Conservation (phyloP, 2,888 invertebrate species). For the Zaprionus bogoriensis region DNA sequence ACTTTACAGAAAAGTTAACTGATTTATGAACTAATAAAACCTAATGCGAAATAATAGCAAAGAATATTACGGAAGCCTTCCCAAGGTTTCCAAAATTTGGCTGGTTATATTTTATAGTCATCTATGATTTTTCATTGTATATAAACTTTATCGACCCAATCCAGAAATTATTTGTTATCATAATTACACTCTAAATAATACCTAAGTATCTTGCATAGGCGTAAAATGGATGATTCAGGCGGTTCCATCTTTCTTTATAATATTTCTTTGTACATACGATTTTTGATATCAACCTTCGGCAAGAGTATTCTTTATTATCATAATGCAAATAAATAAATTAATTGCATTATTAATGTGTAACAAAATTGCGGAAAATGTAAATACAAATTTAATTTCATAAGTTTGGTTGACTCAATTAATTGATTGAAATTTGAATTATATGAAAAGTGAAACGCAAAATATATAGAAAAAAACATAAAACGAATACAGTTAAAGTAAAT, state of each 20-base stretch:
- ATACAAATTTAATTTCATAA: conserved; percentile 20
- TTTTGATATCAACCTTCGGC: neutral
- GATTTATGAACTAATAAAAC: conserved; percentile 5
- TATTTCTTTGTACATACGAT: neutral
- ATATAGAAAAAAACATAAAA: conserved; percentile 3
- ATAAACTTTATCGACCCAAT: neutral
- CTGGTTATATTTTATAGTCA: neutral
- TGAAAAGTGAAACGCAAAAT: conserved; percentile 2
- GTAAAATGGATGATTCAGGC: too few species aligned
- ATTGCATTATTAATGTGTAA: conserved; percentile 41
- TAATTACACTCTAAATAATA: too few species aligned
- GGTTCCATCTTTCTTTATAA: too few species aligned
- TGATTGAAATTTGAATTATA: conserved; percentile 30
- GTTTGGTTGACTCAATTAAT: conserved; percentile 33
- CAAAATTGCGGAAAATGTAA: conserved; percentile 21
- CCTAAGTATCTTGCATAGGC: too few species aligned
- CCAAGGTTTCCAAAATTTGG: neutral
- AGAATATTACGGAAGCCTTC: neutral
- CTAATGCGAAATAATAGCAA: neutral
- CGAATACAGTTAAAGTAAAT: conserved; percentile 29
- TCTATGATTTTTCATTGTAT: neutral
- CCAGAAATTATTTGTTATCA: neutral
- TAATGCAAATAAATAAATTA: conserved; percentile 35
- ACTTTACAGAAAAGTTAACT: neutral
- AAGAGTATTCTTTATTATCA: conserved; percentile 7